Base-by-base conservation (phyloP, 2,797 vertebrate species). In the Bradypodion ventrale region DNA sequence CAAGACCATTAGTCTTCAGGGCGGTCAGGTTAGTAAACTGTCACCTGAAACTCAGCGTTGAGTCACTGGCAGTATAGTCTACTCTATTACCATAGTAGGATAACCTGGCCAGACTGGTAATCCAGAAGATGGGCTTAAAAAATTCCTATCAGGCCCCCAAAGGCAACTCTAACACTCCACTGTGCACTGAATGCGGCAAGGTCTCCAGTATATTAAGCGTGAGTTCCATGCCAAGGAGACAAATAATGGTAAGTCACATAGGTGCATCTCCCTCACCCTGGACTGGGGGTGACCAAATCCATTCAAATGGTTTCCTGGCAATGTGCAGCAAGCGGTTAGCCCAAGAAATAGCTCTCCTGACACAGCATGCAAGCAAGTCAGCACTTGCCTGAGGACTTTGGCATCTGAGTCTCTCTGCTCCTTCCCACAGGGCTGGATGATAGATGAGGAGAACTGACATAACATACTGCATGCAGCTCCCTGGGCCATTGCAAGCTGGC, bases 401-500 rank as follows among this genome's bases (percentile, higher is more conserved):
- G 27, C 1, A 0, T 37, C 25, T 4, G 52, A 65, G 7, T 6
- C 3, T 86, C 56, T 37, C 25, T n/a, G 10, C n/a, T 29, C 66
- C 86, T 70, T 65, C 72, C 83, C 81, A 23, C 49, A 82, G 80
- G 75, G 73, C 75, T 42, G 15, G 25, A 25, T 83, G 80, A 85
- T 78, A 68, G 52, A 82, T 73, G 69, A 70, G 82, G 29, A 23
- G 46, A 13, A 25, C 0, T 0, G 46, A 75, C 79, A 66, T 44
- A 70, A 21, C 75, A 37, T 60, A 70, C 59, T 66, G 35, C 52
- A n/a, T 0, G 0, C 27, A 16, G 74, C 3, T 70, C 70, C 29
- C 73, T 49, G 49, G 89, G 87, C 76, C 62, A 78, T 2, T 9
- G 62, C 83, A 78, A 73, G 73, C 75, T 92, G 88, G 76, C 60